Base-by-base conservation (phyloP, 2,797 vertebrate genomes). In the Silurus lanzhouensis region DNA sequence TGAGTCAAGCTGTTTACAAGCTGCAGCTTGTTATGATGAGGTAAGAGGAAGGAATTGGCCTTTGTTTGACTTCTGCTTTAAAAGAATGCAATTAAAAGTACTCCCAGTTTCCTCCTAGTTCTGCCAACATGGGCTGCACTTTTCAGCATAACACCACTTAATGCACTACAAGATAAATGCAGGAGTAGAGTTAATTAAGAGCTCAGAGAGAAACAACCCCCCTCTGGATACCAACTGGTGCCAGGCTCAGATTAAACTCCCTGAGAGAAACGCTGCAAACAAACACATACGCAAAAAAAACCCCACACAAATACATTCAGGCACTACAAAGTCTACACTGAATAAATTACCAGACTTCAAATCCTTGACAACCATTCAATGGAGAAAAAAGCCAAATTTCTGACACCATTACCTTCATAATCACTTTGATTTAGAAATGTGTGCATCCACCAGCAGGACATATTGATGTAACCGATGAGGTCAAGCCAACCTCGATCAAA, bases 151-250 rank as follows among this genome's bases (percentile, higher is more conserved):
- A 77, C 83, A 2, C 31, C 71, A 52, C 25, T 82, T 88, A 83
- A 78, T 66, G 27, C 38, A n/a, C 17, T 75, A 60, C 76, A 79
- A 79, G 85, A 78, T 81, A 48, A 81, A 84, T 15, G 55, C 60
- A 7, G 76, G 70, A 84, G 78, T 89, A 87, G 88, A 94, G 91
- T 94, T 95, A 95, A 95, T 95, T 94, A 95, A 93, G 92, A 93
- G 92, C 91, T 92, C 88, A 92, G 91, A 92, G 90, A 93, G 91
- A 91, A 91, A 31, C n/a, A 48, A 72, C 67, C 75, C 72, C 84
- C 82, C 77, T 84, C 89, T 71, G 86, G 89, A 84, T 90, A 90
- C 93, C 93, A 92, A 92, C 93, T 93, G 91, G 91, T 94, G 92
- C 92, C 93, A 91, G 87, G 84, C 84, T 91, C 84, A 93, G 93